Percentiles rank a stretch among this genome's conserved stretches.
phyloP scores from a whole-genome alignment of 1,140 invertebrate species.

The Ganaspis sp. region DNA sequence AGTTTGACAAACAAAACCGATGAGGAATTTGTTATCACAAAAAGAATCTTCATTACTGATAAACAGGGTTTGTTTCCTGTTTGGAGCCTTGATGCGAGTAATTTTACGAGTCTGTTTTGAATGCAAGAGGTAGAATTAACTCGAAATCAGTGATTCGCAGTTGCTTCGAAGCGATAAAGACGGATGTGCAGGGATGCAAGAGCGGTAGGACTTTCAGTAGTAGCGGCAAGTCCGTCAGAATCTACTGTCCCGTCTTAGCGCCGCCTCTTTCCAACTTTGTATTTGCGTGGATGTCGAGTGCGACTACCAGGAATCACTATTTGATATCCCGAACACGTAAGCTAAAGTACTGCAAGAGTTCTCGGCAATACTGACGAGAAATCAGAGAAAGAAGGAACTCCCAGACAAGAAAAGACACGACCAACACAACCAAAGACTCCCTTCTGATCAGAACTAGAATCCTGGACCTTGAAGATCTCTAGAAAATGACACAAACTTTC shows the following conservation, averaged over 20 bases:
- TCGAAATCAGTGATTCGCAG: neutral
- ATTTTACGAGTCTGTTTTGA: neutral
- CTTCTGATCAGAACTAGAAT: too few species aligned
- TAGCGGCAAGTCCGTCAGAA: conserved; percentile 55
- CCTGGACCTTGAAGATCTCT: too few species aligned
- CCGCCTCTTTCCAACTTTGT: conserved; percentile 49
- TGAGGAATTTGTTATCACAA: too few species aligned
- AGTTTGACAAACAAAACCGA: too few species aligned
- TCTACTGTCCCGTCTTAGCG: conserved; percentile 39
- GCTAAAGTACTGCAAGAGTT: conserved; percentile 38
- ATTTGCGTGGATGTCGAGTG: conserved; percentile 49
- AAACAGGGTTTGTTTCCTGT: too few species aligned
- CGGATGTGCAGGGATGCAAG: conserved; percentile 1
- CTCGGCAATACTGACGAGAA: conserved; percentile 33
- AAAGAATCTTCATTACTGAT: too few species aligned
- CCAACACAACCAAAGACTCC: too few species aligned
- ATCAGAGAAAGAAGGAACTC: conserved; percentile 23
- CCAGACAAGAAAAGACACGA: neutral
- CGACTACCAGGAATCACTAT: conserved; percentile 58
- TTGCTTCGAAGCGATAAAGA: neutral
- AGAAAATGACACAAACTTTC: too few species aligned
- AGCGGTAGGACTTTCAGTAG: neutral
- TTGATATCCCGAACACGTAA: conserved; percentile 66
- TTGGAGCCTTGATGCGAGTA: neutral
- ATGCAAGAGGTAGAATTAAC: neutral